Percentiles rank a stretch among this genome's conserved stretches.
Conservation (phyloP, 1,140 invertebrate species). For the Eulimnadia texana region DNA sequence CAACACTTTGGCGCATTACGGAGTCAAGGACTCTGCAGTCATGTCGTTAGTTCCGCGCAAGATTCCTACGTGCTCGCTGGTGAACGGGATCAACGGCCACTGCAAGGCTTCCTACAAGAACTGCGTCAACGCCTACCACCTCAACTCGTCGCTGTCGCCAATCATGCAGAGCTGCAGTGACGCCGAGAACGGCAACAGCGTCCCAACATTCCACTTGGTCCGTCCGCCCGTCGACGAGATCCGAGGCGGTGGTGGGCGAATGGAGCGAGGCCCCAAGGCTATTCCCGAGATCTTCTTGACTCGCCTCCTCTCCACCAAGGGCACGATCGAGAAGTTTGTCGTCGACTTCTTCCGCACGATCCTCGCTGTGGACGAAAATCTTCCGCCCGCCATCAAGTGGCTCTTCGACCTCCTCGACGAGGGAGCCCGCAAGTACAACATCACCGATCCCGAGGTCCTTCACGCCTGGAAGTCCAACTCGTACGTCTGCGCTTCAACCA, state of each 20-base stretch:
- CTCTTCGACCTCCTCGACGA: constrained; percentile 88
- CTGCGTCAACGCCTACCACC: constrained; percentile 18
- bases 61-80: constrained; percentile 41
- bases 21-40: constrained; percentile 82
- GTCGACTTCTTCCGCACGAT: constrained; percentile 87
- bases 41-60: constrained; percentile 81
- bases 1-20: constrained; percentile 84
- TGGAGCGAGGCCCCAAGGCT: constrained; percentile 70
- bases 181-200: constrained; percentile 11
- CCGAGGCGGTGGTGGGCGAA: constrained; percentile 8
- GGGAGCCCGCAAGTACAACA: constrained; percentile 65
- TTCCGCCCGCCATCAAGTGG: constrained; percentile 88
- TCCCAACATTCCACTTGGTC: constrained; percentile 65
- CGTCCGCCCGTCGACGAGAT: constrained; percentile 55
- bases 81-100: constrained; percentile 37
- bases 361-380: constrained; percentile 69
- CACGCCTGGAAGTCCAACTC: constrained; percentile 93
- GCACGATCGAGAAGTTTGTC: constrained; percentile 90
- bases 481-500: constrained; percentile 21
- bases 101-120: constrained; percentile 19
- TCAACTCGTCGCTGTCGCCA: constrained; percentile 18
- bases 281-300: constrained; percentile 88
- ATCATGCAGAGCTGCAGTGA: constrained; percentile 34
- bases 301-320: constrained; percentile 79
- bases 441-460: constrained; percentile 73